A percentile compares a stretch with the other conserved stretches of the same genome.
Conservation (phyloP, 2,797 vertebrate genomes). For the Adelosebastes latens region DNA sequence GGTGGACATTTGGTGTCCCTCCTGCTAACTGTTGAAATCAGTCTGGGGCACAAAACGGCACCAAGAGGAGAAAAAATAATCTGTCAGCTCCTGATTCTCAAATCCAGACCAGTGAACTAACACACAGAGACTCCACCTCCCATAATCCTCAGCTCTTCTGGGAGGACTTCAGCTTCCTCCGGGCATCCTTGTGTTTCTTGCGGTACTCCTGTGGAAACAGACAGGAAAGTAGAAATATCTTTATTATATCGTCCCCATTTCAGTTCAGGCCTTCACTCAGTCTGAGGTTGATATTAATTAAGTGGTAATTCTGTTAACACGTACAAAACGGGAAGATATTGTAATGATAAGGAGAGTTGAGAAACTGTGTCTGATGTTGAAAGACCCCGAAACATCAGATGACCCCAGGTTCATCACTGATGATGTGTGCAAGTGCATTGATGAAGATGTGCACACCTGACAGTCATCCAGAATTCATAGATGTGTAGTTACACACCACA, state of each 20-base stretch:
- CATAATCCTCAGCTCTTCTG: slow-evolving; percentile 67
- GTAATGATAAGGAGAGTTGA: background rate
- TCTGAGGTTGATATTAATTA: background rate
- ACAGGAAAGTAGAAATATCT: background rate
- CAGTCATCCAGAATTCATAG: too few species aligned
- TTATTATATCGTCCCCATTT: background rate
- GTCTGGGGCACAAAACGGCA: background rate
- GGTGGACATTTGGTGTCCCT: background rate
- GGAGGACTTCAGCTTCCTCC: slow-evolving; percentile 65
- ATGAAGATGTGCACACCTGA: background rate
- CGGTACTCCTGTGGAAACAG: slow-evolving; percentile 63
- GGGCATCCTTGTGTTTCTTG: slow-evolving; percentile 83
- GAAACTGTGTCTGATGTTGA: background rate
- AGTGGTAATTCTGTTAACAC: background rate
- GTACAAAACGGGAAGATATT: background rate
- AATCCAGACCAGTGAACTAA: background rate
- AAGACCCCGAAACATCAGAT: background rate
- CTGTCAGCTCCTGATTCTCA: background rate
- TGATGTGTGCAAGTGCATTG: background rate
- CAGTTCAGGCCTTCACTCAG: background rate
- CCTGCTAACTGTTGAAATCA: background rate
- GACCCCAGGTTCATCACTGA: background rate
- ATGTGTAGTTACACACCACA: too few species aligned
- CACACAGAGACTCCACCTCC: slow-evolving; percentile 21
- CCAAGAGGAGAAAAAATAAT: background rate